Base-by-base conservation (phyloP, 2,113 vertebrate genomes). In the Chloropsis hardwickii region DNA sequence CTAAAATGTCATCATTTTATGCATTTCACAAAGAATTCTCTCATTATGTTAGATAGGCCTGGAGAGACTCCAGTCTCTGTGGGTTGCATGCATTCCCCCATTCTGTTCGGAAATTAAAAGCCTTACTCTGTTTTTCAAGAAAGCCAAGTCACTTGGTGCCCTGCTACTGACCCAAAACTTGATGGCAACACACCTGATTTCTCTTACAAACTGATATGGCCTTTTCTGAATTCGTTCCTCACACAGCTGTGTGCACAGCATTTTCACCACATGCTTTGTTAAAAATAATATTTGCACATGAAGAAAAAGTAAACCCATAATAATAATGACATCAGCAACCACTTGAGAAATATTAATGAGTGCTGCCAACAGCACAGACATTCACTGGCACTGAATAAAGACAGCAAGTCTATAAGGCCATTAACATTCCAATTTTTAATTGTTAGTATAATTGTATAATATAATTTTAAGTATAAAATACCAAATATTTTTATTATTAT, bases 31-130 rank as follows among this genome's bases (percentile, higher is more conserved):
- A 92, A 94, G 86, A 92, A 73, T 97, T 93, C 86, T 88, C 88
- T 88, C 92, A 90, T 94, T 95, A 92, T 58, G 22, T 88, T 96
- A 80, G 95, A 93, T 82, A 86, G 86, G 65, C 71, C 91, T 97
- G 96, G 96, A 96, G 70, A 87, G 60, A 89, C 85, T 95, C 96
- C 96, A 97, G 90, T 76, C 93, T 90, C 93, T 90, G 90, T 86
- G 81, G 81, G 91, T 83, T 95, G 71, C 80, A 88, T 0, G 0
- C 85, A 94, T 88, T 94, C 48, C 64, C 73, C 24, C 15, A 11
- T 85, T 88, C 53, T 74, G 39, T 47, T 88, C 9, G 17, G 86
- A 94, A 95, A 92, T 78, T 76, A 84, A 93, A 95, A 90, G 70
- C 48, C 50, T 92, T 44, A 31, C 37, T 62, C 60, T 86, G 45